Percentiles rank a stretch among this genome's conserved stretches.
Conservation (phyloP, 2,113 vertebrate species). For the Lonchura striata region DNA sequence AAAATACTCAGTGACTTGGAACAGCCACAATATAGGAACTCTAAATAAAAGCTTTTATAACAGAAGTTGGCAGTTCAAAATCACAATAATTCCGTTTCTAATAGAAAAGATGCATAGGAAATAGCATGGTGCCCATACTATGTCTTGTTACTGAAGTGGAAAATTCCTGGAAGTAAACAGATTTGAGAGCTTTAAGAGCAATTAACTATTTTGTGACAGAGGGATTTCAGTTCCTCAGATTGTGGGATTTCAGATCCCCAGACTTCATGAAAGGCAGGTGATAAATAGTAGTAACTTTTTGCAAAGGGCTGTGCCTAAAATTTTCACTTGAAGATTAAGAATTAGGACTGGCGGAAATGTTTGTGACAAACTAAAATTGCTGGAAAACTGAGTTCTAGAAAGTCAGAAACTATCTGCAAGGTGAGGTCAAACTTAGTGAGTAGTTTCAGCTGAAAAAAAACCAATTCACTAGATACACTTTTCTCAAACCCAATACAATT, state of each 20-base stretch:
- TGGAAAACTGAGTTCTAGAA: neutral
- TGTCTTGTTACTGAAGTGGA: neutral
- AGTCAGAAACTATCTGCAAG: neutral
- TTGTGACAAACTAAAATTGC: neutral
- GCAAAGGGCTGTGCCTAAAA: neutral
- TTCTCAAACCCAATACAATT: neutral
- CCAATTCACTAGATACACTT: neutral
- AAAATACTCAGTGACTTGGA: neutral
- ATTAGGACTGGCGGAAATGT: neutral
- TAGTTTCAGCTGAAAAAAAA: neutral
- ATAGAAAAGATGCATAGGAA: neutral
- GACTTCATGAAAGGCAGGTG: neutral
- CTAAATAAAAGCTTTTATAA: neutral
- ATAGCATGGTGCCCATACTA: neutral
- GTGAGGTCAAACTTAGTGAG: neutral
- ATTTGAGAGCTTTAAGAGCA: neutral
- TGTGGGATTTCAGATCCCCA: neutral
- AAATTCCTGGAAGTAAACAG: constrained; percentile 8
- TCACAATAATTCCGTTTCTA: neutral
- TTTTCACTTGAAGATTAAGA: neutral
- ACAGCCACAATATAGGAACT: neutral
- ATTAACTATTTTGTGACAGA: neutral
- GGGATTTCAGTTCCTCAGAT: neutral
- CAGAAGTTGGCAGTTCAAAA: neutral
- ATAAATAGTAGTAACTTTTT: neutral